Percentiles rank a stretch among this genome's conserved stretches.
These are phyloP conservation scores for Yoshiicerus persimilis DNA, from an alignment of 1,140 invertebrate genomes.

Conservation along the genomic window DNA sequence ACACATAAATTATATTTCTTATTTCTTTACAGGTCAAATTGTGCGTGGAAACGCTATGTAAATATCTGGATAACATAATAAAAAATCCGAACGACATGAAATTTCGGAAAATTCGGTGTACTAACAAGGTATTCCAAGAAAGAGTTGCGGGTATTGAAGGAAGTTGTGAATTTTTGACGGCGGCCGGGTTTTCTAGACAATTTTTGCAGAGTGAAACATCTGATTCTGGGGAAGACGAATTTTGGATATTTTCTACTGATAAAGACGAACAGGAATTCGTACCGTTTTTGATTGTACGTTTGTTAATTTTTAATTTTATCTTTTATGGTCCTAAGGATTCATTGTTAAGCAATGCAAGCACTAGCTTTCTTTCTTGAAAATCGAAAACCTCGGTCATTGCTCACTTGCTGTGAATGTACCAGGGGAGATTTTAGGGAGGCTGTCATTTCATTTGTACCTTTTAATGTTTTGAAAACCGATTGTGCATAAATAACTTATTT, in stretches of 20 bases:
- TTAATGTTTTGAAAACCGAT: not conserved
- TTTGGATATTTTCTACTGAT: conserved; percentile 48
- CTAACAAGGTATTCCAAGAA: conserved; percentile 77
- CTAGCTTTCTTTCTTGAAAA: too few species aligned
- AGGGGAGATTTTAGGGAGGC: too few species aligned
- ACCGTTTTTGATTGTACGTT: conserved; percentile 31
- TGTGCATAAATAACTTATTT: not conserved
- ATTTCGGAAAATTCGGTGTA: conserved; percentile 83
- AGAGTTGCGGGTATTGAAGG: conserved; percentile 78
- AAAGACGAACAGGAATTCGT: conserved; percentile 18
- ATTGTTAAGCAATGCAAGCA: too few species aligned
- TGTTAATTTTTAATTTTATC: not conserved
- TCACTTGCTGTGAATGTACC: not conserved
- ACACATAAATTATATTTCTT: not conserved
- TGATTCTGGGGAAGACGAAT: conserved; percentile 50
- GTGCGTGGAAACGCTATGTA: conserved; percentile 81
- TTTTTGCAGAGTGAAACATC: conserved; percentile 57
- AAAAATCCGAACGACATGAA: conserved; percentile 83
- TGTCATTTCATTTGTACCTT: too few species aligned
- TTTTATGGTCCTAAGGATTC: not conserved
- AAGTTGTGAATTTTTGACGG: conserved; percentile 75
- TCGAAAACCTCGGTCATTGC: too few species aligned
- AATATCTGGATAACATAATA: conserved; percentile 89
- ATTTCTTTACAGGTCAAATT: conserved; percentile 62
- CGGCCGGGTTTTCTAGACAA: conserved; percentile 74